Conservation (phyloP, 2,113 vertebrate species). For the Zapornia atra region DNA sequence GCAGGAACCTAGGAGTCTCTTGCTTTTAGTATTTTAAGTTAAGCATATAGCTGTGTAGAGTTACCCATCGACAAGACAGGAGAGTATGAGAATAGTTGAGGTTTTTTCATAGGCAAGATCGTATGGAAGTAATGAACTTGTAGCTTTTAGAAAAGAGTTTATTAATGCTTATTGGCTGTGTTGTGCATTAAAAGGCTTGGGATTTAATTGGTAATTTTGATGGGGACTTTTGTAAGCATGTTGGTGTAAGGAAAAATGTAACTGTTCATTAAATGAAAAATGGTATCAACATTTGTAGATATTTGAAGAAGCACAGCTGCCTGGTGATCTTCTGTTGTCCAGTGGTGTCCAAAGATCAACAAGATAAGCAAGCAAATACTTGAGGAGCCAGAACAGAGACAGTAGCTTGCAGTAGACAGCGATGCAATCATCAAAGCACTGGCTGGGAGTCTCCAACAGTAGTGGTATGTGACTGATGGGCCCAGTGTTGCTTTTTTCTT, state of each 20-base stretch:
- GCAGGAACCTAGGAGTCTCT: not conserved
- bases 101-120: not conserved
- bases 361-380: not conserved
- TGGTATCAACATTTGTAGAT: not conserved
- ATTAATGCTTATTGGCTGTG: not conserved
- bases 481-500: not conserved
- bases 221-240: not conserved
- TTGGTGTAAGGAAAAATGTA: not conserved
- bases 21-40: not conserved
- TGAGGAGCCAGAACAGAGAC: not conserved
- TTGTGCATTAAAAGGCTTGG: not conserved
- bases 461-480: not conserved
- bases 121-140: not conserved
- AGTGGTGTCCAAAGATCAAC: not conserved
- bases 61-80: not conserved
- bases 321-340: not conserved
- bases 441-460: not conserved
- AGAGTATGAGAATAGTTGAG: not conserved
- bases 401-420: rapidly evolving
- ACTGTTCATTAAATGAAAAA: not conserved
- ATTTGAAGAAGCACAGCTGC: not conserved
- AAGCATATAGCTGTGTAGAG: not conserved
- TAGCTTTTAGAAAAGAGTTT: not conserved
- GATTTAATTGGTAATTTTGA: not conserved
- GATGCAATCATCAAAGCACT: not conserved